These are phyloP conservation scores for Porites cylindrica DNA, from an alignment of 92 coral and sea anemone species.

Conservation along the genomic window DNA sequence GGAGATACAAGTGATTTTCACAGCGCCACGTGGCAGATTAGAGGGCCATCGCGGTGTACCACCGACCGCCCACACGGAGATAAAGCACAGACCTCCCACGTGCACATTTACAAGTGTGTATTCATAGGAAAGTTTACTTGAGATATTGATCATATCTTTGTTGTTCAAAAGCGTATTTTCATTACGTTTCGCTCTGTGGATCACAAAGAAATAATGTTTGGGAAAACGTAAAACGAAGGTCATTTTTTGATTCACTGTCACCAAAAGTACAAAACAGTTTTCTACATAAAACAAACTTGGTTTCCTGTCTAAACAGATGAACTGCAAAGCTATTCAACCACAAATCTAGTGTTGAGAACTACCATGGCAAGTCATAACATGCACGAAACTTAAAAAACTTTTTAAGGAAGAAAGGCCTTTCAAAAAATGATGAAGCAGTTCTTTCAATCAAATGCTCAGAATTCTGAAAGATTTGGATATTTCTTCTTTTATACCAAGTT, in stretches of 20 bases:
- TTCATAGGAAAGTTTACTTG: not conserved
- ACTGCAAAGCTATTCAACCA: no score
- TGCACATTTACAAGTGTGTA: no score
- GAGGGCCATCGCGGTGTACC: not conserved
- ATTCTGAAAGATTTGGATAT: not conserved
- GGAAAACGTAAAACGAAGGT: no score
- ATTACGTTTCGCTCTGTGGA: no score
- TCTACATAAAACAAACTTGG: not conserved
- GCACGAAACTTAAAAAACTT: not conserved
- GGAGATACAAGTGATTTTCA: not conserved
- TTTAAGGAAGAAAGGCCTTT: not conserved
- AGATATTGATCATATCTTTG: no score
- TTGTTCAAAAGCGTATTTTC: no score
- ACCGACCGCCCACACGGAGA: slow-evolving; percentile 3
- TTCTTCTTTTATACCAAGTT: not conserved
- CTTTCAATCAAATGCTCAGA: not conserved
- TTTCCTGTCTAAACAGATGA: no score
- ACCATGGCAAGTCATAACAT: not conserved
- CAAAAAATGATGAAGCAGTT: not conserved
- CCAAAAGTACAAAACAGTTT: no score
- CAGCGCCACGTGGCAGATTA: slow-evolving; percentile 7
- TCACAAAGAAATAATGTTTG: no score
- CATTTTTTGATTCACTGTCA: no score
- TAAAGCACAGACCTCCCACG: not conserved
- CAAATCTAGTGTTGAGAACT: no score